phyloP scores from a whole-genome alignment of 2,888 invertebrate genomes.

The Apamea crenata region DNA sequence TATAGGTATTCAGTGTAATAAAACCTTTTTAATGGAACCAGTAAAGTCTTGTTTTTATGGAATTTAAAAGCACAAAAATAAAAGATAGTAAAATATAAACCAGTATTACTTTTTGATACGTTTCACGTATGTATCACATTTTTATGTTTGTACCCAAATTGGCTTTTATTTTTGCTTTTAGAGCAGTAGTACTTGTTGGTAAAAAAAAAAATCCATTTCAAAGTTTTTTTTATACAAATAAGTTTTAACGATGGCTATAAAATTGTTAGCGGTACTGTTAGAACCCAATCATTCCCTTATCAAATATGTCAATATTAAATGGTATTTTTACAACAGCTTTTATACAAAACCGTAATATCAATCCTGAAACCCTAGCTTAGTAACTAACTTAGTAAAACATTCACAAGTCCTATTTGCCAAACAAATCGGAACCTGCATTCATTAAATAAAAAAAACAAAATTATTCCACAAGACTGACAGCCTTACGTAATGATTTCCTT shows the following conservation, averaged over 20 bases:
- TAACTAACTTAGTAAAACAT: constrained; percentile 5
- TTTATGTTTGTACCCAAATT: neutral
- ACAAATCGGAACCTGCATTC: constrained; percentile 3
- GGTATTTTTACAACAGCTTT: neutral
- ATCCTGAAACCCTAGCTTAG: neutral
- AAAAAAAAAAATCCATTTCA: neutral
- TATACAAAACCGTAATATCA: neutral
- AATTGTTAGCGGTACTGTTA: neutral
- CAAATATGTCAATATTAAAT: too few species aligned
- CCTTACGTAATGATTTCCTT: constrained; percentile 38
- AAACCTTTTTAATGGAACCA: neutral
- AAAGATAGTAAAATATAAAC: constrained; percentile 1
- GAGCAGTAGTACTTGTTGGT: neutral
- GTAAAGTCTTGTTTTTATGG: neutral
- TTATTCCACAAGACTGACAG: constrained; percentile 7
- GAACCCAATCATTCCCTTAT: too few species aligned
- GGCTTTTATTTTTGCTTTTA: neutral
- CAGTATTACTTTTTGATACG: neutral
- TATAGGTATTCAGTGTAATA: neutral
- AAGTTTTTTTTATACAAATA: neutral
- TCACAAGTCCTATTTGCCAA: neutral
- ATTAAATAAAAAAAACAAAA: constrained; percentile 28
- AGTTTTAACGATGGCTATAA: neutral
- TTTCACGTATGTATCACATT: neutral
- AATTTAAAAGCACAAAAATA: neutral